Evolutionary conservation across 2,888 invertebrate genomes (phyloP).

Genomic region (Ormyrus labotus): DNA sequence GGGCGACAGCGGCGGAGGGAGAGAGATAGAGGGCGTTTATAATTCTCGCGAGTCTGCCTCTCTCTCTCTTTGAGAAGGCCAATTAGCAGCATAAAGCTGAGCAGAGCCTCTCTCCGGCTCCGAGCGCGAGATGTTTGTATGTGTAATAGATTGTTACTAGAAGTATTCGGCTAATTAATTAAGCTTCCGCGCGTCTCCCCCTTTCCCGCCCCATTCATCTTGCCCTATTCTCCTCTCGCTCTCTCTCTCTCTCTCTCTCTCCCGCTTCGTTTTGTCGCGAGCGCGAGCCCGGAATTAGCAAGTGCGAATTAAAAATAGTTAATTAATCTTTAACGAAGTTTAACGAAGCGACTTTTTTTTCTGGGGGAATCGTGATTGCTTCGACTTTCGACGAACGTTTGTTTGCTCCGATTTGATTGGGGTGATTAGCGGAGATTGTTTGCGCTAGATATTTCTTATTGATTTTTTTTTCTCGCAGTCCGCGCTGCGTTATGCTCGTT

Average conservation of each 20-base stretch:
- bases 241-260: background rate
- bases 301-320: conserved; percentile 3
- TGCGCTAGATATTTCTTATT: too few relatives aligned
- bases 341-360: background rate
- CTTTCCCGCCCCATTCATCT: conserved; percentile 41
- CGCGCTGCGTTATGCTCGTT: too few relatives aligned
- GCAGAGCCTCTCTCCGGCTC: conserved; percentile 64
- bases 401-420: too few relatives aligned
- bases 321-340: background rate
- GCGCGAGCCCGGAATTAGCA: background rate
- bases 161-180: conserved; percentile 76
- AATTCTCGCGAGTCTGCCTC: conserved; percentile 69
- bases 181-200: conserved; percentile 68
- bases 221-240: background rate
- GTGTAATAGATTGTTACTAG: conserved; percentile 76
- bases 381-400: too few relatives aligned
- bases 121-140: conserved; percentile 69
- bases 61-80: conserved; percentile 71
- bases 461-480: too few relatives aligned
- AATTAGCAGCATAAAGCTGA: conserved; percentile 75
- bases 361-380: background rate
- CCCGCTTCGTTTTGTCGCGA: conserved; percentile 19
- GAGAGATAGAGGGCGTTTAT: conserved; percentile 68
- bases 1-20: background rate
- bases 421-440: too few relatives aligned